Evolutionary conservation across 1,140 invertebrate species (phyloP), one percentile per base, ranked within the genome.

Genomic region (Liolophura sinensis): DNA sequence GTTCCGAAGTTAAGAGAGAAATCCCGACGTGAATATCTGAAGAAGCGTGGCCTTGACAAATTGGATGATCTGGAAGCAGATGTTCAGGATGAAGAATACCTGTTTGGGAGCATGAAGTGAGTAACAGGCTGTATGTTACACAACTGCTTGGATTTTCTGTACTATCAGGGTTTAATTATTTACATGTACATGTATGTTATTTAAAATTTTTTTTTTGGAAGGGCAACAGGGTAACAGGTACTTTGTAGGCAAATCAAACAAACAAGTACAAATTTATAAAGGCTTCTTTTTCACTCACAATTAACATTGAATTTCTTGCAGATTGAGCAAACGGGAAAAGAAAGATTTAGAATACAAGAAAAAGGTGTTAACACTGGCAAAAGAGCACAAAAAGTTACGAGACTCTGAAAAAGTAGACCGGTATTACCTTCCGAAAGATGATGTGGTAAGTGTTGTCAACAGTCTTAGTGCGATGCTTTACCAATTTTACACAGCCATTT

Each of bases 1-100:
- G 86, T 98, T 54, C 94, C 95, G 16, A 92, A 92, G 75, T 80
- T 99, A 14, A 87, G 97, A 58, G 86, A 96, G 22, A 92, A 98
- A 81, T 98, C 96, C 0, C 89, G 97, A 47, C 87, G 95, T 61
- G 92, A 95, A 78, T 99, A 99, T 86, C 87, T 99, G 66, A 92
- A 93, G 72, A 99, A 98, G 84, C 88, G 97, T 60, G 96, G 98
- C 86, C 92, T 93, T 62, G 96, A 99, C 77, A 99, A 99, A 87
- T 88, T 99, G 50, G 88, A 91, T n/a, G 96, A 99, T 82, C 85
- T 99, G 49, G 96, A 98, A 86, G 92, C 90, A 24, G 95, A 97
- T 79, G 93, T 99, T 62, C 81, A 90, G n/a, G 97, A 99, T 84
- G 97, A 99, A 87, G 94, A 98, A 85, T 96, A 94, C 83, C 86